Evolutionary conservation across 1,140 invertebrate species (phyloP), one percentile per base, ranked within the genome.

Genomic region (Limonius californicus): DNA sequence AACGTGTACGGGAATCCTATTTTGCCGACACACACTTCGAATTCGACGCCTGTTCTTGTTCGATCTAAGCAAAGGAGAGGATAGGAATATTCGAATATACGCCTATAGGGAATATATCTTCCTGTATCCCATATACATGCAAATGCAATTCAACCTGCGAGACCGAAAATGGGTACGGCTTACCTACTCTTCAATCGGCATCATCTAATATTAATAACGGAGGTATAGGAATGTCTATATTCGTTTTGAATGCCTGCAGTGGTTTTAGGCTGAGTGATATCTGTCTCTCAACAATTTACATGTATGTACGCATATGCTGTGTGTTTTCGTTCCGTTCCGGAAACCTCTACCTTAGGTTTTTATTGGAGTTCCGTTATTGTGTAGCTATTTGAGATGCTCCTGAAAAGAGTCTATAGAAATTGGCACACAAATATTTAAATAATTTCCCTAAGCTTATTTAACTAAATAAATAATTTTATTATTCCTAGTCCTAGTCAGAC

Each of bases 141-240:
- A 50, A 50, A 50, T 50, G 45, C 45, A 50, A 50, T 50, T 50
- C 45, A 50, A 50, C 45, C 45, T 50, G 45, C 16, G 45, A 50
- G 45, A 50, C 45, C 45, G 45, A 50, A 50, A 50, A 50, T 50
- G 45, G 45, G 45, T 50, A 50, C 14, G 45, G 45, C 45, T 50
- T 50, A 50, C 45, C 45, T 50, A 50, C 45, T 50, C 45, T 50
- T 50, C 45, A 50, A 50, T 50, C 45, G 45, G 45, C 45, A 50
- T 50, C 45, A 50, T 50, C 45, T 50, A 50, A 50, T 50, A 50
- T 50, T 50, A 50, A 50, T 50, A 50, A 50, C 45, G 45, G n/a
- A 15, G 16, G 45, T 50, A 50, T 50, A 12, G 45, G 16, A 50
- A 50, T 50, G 45, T 50, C 45, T 50, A 50, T 50, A 50, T 50